Percentiles rank a stretch among this genome's conserved stretches.
Conservation (phyloP, 2,888 invertebrate genomes). For the Andrena marginata region DNA sequence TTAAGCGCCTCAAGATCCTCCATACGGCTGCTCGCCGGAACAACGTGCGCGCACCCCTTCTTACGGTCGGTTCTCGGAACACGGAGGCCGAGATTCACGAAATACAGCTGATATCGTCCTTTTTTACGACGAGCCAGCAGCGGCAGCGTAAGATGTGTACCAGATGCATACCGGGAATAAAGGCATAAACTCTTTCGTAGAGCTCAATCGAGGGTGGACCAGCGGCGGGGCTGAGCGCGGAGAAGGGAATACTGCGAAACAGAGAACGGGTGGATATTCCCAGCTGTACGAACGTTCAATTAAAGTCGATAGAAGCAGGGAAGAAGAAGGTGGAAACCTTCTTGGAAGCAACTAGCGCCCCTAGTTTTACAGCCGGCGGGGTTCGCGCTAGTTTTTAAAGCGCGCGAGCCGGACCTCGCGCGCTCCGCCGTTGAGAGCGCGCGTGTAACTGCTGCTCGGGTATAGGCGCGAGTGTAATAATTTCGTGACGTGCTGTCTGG, state of each 20-base stretch:
- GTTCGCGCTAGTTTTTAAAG: constrained; percentile 52
- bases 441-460: background rate
- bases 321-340: constrained; percentile 73
- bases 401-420: constrained; percentile 15
- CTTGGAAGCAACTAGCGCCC: constrained; percentile 72
- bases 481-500: background rate
- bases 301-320: constrained; percentile 76
- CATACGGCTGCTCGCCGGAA: background rate
- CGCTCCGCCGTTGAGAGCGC: constrained; percentile 26
- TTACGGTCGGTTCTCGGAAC: constrained; percentile 41
- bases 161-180: constrained; percentile 73
- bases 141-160: constrained; percentile 29
- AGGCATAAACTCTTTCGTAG: constrained; percentile 78
- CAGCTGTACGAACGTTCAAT: constrained; percentile 78
- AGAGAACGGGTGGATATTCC: constrained; percentile 67
- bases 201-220: constrained; percentile 70
- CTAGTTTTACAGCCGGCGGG: constrained; percentile 66
- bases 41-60: background rate
- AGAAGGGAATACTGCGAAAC: constrained; percentile 30
- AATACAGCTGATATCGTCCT: constrained; percentile 64
- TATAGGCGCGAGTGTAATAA: background rate
- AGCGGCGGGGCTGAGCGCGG: constrained; percentile 34
- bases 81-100: constrained; percentile 44
- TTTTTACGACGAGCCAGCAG: constrained; percentile 65
- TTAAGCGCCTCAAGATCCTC: background rate